These are phyloP conservation scores for Platalea minor DNA, from an alignment of 2,797 vertebrate species.

Conservation along the genomic window DNA sequence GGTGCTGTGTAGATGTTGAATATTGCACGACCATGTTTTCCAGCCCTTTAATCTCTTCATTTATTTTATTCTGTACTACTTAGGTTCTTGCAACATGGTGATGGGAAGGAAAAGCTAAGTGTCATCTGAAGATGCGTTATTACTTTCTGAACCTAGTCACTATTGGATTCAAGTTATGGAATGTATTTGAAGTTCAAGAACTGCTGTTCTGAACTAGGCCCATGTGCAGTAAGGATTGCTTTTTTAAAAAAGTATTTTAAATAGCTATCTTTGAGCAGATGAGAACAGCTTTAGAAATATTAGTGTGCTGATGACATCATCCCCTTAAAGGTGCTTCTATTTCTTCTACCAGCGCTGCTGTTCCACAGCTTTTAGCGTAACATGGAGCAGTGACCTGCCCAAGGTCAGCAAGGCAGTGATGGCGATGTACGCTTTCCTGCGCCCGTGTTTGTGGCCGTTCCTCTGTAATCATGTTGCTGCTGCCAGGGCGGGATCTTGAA, in stretches of 20 bases:
- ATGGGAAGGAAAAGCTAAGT: neutral
- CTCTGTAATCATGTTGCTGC: neutral
- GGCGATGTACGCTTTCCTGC: fast-evolving
- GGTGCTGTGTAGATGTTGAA: neutral
- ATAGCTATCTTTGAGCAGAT: neutral
- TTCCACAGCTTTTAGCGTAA: neutral
- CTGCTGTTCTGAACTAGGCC: neutral
- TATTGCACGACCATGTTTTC: neutral
- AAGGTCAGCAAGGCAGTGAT: neutral
- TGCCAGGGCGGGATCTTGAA: neutral
- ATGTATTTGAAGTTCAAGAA: neutral
- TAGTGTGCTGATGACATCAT: neutral
- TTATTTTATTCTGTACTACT: neutral
- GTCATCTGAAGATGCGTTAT: neutral
- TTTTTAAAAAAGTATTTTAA: neutral
- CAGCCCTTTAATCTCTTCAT: neutral
- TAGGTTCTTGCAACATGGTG: neutral
- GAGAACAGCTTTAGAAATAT: neutral
- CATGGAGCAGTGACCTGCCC: neutral
- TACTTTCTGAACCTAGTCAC: neutral
- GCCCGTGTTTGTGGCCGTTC: fast-evolving
- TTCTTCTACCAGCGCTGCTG: neutral
- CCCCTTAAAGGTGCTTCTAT: neutral
- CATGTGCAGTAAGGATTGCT: neutral
- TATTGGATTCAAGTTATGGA: neutral